A percentile compares a stretch with the other conserved stretches of the same genome.
phyloP scores from a whole-genome alignment of 1,140 invertebrate genomes.

The Eueides isabella region DNA sequence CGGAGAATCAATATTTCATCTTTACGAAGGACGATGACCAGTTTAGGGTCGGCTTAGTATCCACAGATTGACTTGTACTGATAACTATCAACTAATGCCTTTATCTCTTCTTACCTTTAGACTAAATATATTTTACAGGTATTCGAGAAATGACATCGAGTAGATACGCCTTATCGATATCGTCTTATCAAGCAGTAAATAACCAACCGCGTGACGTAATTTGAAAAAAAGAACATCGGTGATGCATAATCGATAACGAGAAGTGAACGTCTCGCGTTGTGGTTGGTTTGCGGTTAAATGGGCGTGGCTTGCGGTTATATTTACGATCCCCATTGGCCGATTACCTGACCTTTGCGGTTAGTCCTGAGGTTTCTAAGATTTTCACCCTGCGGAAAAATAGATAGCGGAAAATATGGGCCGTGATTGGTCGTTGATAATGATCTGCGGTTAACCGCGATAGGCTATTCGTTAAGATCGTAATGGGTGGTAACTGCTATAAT shows the following conservation, averaged over 20 bases:
- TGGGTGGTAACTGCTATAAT: conserved; percentile 50
- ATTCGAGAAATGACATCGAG: neutral
- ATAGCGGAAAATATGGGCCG: conserved; percentile 72
- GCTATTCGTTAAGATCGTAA: conserved; percentile 78
- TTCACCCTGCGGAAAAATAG: conserved; percentile 79
- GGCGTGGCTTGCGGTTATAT: conserved; percentile 79
- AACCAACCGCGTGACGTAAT: conserved; percentile 45
- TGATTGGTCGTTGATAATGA: conserved; percentile 65
- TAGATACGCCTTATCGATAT: neutral
- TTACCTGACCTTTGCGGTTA: conserved; percentile 80
- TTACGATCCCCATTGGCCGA: conserved; percentile 76
- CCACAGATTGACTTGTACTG: conserved; percentile 2
- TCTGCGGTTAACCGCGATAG: conserved; percentile 77
- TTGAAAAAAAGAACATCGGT: conserved; percentile 62
- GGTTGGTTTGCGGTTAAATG: conserved; percentile 79
- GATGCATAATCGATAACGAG: conserved; percentile 70
- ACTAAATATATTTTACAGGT: neutral
- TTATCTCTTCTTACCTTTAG: neutral
- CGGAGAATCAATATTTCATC: conserved; percentile 80
- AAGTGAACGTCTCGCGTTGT: conserved; percentile 77
- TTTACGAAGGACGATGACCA: conserved; percentile 71
- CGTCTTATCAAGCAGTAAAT: conserved; percentile 5
- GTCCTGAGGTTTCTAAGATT: conserved; percentile 80
- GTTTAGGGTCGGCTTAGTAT: conserved; percentile 47
- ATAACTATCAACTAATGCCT: neutral